A percentile compares a stretch with the other conserved stretches of the same genome.
phyloP scores from a whole-genome alignment of 2,888 invertebrate genomes.

The Eupithecia tripunctaria region DNA sequence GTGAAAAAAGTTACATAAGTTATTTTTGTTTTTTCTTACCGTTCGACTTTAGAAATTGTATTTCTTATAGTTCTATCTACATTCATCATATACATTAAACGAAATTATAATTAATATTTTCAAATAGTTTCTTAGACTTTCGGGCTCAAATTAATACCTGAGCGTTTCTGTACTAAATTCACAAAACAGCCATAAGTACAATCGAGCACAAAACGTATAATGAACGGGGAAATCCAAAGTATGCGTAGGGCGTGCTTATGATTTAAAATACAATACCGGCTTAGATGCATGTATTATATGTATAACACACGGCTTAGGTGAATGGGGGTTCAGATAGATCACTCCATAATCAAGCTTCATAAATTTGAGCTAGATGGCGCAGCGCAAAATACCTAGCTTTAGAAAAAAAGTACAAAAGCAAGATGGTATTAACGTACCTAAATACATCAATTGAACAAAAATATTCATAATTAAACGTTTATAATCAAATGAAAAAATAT shows the following conservation, averaged over 20 bases:
- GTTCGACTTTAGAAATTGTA: neutral
- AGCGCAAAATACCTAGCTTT: neutral
- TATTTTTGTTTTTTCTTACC: neutral
- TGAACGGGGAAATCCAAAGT: constrained; percentile 40
- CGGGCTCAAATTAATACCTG: constrained; percentile 2
- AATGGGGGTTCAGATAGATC: constrained; percentile 22
- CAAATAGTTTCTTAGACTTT: neutral
- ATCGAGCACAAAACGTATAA: constrained; percentile 33
- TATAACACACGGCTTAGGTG: constrained; percentile 47
- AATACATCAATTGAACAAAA: too few relatives aligned
- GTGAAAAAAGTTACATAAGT: neutral
- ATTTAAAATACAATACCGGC: constrained; percentile 48
- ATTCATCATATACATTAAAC: neutral
- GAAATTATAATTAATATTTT: neutral
- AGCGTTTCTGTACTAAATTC: constrained; percentile 10
- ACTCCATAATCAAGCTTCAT: constrained; percentile 12
- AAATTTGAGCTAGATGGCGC: neutral
- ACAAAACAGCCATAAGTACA: neutral
- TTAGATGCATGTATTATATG: constrained; percentile 62
- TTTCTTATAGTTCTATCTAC: too few relatives aligned
- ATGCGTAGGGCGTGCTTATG: constrained; percentile 42
- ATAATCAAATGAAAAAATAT: too few relatives aligned
- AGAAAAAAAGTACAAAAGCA: neutral
- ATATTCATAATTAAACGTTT: too few relatives aligned
- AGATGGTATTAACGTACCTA: too few relatives aligned